Percentiles rank a stretch among this genome's conserved stretches.
These are phyloP conservation scores for Fistularia commersonii DNA, from an alignment of 2,797 vertebrate species.

Conservation along the genomic window DNA sequence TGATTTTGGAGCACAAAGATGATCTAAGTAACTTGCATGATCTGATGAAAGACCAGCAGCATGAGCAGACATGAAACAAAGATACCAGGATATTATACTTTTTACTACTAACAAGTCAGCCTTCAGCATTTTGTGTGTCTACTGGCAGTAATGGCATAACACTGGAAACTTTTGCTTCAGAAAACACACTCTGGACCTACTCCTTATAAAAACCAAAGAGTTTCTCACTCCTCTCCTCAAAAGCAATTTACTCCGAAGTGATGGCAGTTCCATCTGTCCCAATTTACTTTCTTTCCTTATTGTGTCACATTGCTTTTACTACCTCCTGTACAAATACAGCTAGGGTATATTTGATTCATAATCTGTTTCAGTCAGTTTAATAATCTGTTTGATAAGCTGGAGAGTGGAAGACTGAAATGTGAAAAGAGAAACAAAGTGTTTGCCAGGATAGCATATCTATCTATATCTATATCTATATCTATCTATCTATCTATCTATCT, in stretches of 20 bases:
- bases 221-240: slow-evolving; percentile 46
- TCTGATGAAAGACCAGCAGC: background rate
- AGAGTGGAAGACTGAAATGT: no score
- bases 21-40: slow-evolving; percentile 1
- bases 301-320: background rate
- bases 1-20: background rate
- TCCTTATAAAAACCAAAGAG: slow-evolving; percentile 37
- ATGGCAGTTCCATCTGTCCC: no score
- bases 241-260: background rate
- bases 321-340: no score
- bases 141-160: slow-evolving; percentile 17
- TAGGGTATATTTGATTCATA: no score
- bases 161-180: slow-evolving; percentile 18
- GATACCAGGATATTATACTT: slow-evolving; percentile 7
- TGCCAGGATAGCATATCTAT: no score
- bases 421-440: no score
- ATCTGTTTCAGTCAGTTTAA: no score
- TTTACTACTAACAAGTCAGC: slow-evolving; percentile 9
- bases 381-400: no score
- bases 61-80: background rate
- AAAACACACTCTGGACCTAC: slow-evolving; percentile 21
- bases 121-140: slow-evolving; percentile 32
- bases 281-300: background rate
- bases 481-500: no score
- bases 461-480: no score